These are phyloP conservation scores for Drosophila atroscutellata DNA, from an alignment of 2,888 invertebrate species.

Conservation along the genomic window DNA sequence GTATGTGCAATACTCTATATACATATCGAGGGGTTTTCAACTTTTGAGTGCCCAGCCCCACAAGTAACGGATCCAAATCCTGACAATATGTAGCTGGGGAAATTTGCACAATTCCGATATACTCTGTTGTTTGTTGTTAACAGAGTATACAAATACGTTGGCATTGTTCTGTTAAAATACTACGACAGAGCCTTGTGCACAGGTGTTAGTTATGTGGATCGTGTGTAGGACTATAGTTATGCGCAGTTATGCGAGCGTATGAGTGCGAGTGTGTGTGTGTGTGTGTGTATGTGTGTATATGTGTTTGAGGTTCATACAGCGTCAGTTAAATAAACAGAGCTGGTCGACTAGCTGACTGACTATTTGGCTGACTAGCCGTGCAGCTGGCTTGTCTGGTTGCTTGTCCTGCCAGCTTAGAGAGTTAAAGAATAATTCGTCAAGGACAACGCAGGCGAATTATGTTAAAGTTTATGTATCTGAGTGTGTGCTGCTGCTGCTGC, in stretches of 20 bases:
- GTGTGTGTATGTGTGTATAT: constrained; percentile 5
- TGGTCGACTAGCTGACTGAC: constrained; percentile 35
- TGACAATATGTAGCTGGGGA: neutral
- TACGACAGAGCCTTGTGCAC: constrained; percentile 24
- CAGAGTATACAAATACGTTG: constrained; percentile 1
- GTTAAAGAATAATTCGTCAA: constrained; percentile 60
- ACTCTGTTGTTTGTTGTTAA: neutral
- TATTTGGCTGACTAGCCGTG: constrained; percentile 18
- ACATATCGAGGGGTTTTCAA: neutral
- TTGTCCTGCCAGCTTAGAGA: constrained; percentile 37
- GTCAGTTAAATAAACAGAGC: constrained; percentile 43
- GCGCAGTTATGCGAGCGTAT: constrained; percentile 8
- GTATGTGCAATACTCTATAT: neutral
- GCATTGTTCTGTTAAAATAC: constrained; percentile 50
- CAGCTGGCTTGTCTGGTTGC: constrained; percentile 8
- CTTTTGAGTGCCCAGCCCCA: neutral
- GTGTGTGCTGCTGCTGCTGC: neutral
- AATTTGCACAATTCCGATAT: neutral
- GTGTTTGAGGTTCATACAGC: constrained; percentile 29
- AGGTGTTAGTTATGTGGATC: constrained; percentile 35
- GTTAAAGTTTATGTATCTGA: constrained; percentile 40
- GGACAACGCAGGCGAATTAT: constrained; percentile 65
- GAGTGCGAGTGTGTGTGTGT: constrained; percentile 6
- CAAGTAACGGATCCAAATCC: neutral
- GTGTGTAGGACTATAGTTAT: constrained; percentile 7